Percentiles rank a stretch among this genome's conserved stretches.
Evolutionary conservation across 2,797 vertebrate species (phyloP).

Genomic region (Varecia variegata): DNA sequence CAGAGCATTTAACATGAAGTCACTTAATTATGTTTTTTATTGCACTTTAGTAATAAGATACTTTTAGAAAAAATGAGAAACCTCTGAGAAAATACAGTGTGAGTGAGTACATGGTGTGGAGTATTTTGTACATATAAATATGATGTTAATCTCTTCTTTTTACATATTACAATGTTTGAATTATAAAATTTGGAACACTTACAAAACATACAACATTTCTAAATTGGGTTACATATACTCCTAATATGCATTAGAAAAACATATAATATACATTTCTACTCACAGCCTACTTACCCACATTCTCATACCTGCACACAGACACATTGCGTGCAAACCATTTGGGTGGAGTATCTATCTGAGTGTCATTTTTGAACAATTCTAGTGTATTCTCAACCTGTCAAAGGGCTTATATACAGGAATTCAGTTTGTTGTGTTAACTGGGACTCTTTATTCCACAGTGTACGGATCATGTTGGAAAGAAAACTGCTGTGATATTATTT

Average conservation of each 20-base stretch:
- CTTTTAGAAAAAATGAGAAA: not conserved
- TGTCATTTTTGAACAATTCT: not conserved
- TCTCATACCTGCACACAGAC: not conserved
- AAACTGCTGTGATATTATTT: not conserved
- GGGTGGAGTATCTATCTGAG: fast-evolving
- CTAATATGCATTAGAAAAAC: not conserved
- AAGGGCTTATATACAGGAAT: not conserved
- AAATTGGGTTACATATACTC: not conserved
- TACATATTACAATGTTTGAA: not conserved
- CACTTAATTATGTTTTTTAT: conserved; percentile 52
- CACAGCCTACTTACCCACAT: not conserved
- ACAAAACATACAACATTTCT: not conserved
- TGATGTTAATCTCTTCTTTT: not conserved
- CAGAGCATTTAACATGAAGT: not conserved
- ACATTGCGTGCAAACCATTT: not conserved
- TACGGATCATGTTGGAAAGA: not conserved
- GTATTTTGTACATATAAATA: not conserved
- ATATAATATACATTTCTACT: fast-evolving
- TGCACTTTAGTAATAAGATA: not conserved
- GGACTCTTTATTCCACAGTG: not conserved
- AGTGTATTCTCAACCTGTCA: not conserved
- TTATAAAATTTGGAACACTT: not conserved
- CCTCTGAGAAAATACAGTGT: not conserved
- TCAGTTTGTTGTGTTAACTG: not conserved
- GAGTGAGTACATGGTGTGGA: not conserved